phyloP scores from a whole-genome alignment of 2,113 vertebrate species.

The Diphyllodes magnificus region DNA sequence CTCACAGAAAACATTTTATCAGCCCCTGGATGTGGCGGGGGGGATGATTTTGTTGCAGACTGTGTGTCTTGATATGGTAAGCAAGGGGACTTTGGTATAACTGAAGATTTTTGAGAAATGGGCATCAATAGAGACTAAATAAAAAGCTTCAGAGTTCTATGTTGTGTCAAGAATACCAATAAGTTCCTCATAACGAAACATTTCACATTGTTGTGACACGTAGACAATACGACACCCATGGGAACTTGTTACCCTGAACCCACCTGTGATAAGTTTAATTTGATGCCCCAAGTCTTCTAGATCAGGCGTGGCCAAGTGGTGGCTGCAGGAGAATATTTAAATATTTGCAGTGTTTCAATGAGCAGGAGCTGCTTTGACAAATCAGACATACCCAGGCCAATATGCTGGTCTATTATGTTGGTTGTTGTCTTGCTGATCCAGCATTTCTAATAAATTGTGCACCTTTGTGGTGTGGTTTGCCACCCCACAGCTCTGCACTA shows the following conservation, averaged over 20 bases:
- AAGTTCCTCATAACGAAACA: not conserved
- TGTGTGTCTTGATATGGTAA: not conserved
- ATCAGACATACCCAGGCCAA: not conserved
- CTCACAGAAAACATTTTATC: not conserved
- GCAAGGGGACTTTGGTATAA: not conserved
- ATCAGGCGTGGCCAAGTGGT: not conserved
- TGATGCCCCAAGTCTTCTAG: not conserved
- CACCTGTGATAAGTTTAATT: not conserved
- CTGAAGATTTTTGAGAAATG: not conserved
- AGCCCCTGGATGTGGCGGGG: not conserved
- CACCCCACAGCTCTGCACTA: not conserved
- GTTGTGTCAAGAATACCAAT: not conserved
- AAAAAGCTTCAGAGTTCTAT: not conserved
- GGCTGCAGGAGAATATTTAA: not conserved
- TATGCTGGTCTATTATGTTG: not conserved
- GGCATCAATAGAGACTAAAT: not conserved
- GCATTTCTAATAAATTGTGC: not conserved
- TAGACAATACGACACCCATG: not conserved
- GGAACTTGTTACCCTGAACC: not conserved
- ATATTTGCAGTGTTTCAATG: not conserved
- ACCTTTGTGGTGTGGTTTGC: not conserved
- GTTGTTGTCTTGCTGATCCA: not conserved
- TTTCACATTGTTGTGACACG: rapidly evolving
- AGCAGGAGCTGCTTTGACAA: not conserved
- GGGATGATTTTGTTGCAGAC: not conserved